Conservation (phyloP, 2,113 vertebrate genomes). For the Ammodytes marinus region DNA sequence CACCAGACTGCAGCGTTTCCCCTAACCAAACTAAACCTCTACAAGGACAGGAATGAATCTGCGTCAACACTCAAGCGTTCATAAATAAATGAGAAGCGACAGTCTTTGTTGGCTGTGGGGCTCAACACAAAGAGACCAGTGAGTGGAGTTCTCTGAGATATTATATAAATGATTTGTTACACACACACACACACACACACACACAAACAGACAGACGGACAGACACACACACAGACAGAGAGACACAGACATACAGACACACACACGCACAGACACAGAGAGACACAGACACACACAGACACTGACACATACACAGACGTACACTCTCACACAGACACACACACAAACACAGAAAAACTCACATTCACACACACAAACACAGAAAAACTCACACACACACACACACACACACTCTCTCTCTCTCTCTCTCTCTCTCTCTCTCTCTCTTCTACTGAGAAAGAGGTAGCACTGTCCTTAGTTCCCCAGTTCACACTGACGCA, state of each 20-base stretch:
- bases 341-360: no score
- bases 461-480: conserved; percentile 8
- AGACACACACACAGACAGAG: no score
- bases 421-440: neutral
- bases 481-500: neutral
- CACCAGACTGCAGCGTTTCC: neutral
- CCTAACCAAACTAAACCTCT: neutral
- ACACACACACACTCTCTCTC: neutral
- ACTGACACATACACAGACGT: no score
- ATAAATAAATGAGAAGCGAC: conserved; percentile 56
- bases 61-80: conserved; percentile 7
- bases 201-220: no score
- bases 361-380: no score
- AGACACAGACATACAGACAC: no score
- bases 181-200: no score
- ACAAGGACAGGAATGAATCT: conserved; percentile 13
- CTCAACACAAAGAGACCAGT: conserved; percentile 63
- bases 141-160: conserved; percentile 45
- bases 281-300: no score
- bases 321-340: no score
- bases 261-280: no score
- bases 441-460: conserved; percentile 4
- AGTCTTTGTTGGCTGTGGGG: conserved; percentile 52
- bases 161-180: conserved; percentile 50
- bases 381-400: no score